Conservation (phyloP, 2,888 invertebrate species). For the Drosophila suboccidentalis region DNA sequence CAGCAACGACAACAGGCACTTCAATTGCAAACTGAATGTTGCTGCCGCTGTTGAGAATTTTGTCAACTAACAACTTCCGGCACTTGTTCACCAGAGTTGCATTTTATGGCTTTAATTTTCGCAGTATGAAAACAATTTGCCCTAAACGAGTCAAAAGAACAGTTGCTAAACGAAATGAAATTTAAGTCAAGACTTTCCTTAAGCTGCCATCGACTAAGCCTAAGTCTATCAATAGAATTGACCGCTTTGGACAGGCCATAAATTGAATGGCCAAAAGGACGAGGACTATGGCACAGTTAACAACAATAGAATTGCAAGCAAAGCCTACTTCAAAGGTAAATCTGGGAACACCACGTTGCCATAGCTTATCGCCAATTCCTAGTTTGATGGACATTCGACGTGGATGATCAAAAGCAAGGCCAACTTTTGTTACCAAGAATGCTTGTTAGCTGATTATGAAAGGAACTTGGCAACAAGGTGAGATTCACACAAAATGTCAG, state of each 20-base stretch:
- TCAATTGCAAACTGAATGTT: slow-evolving; percentile 51
- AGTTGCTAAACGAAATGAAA: slow-evolving; percentile 23
- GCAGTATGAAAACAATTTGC: slow-evolving; percentile 40
- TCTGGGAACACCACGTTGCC: slow-evolving; percentile 25
- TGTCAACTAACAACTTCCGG: slow-evolving; percentile 72
- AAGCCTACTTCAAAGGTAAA: slow-evolving; percentile 61
- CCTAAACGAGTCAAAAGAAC: slow-evolving; percentile 18
- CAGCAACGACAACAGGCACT: slow-evolving; percentile 46
- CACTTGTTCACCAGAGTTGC: slow-evolving; percentile 39
- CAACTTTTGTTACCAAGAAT: slow-evolving; percentile 43
- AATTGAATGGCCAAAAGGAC: slow-evolving; percentile 36
- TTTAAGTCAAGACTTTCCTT: slow-evolving; percentile 27
- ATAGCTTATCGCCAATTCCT: slow-evolving; percentile 23
- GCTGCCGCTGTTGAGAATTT: slow-evolving; percentile 54
- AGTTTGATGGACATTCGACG: slow-evolving; percentile 30
- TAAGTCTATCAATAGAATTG: slow-evolving; percentile 51
- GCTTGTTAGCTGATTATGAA: slow-evolving; percentile 46
- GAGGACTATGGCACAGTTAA: background rate
- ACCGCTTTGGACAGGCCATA: slow-evolving; percentile 51
- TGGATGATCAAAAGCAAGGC: slow-evolving; percentile 49
- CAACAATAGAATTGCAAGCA: slow-evolving; percentile 11
- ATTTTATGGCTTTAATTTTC: slow-evolving; percentile 63
- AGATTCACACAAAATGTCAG: slow-evolving; percentile 2
- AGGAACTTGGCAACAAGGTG: slow-evolving; percentile 32
- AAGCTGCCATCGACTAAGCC: slow-evolving; percentile 25